phyloP scores from a whole-genome alignment of 2,113 vertebrate genomes.

The Epinephelus moara region DNA sequence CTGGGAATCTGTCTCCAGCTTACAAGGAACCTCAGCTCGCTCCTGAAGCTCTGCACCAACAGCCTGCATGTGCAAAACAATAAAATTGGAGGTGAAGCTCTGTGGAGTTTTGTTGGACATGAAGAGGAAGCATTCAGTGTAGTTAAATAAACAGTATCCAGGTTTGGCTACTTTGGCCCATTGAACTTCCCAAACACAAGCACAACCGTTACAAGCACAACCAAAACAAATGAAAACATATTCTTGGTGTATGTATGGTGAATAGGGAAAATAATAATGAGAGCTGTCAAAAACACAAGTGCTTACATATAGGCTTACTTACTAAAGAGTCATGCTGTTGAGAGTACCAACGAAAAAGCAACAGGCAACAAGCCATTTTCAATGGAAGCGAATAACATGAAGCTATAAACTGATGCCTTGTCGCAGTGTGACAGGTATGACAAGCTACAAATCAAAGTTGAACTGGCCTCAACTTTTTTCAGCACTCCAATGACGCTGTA shows the following conservation, averaged over 20 bases:
- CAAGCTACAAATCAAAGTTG: not conserved
- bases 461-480: not conserved
- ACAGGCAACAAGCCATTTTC: not conserved
- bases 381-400: not conserved
- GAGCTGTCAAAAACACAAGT: not conserved
- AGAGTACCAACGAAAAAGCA: not conserved
- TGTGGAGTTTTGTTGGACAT: not conserved
- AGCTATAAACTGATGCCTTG: not conserved
- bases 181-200: not conserved
- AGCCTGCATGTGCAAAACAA: slow-evolving; percentile 74
- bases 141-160: not conserved
- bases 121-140: not conserved
- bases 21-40: slow-evolving; percentile 81
- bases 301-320: not conserved
- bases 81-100: not conserved
- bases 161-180: not conserved
- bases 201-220: not conserved
- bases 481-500: not conserved
- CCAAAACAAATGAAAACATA: not conserved
- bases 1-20: slow-evolving; percentile 89
- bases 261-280: not conserved
- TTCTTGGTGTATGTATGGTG: not conserved
- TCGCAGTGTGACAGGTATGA: not conserved
- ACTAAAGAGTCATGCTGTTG: not conserved
- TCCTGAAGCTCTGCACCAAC: slow-evolving; percentile 84